Evolutionary conservation across 92 coral and sea anemone species (phyloP).

Genomic region (Isaurus tuberculatus): DNA sequence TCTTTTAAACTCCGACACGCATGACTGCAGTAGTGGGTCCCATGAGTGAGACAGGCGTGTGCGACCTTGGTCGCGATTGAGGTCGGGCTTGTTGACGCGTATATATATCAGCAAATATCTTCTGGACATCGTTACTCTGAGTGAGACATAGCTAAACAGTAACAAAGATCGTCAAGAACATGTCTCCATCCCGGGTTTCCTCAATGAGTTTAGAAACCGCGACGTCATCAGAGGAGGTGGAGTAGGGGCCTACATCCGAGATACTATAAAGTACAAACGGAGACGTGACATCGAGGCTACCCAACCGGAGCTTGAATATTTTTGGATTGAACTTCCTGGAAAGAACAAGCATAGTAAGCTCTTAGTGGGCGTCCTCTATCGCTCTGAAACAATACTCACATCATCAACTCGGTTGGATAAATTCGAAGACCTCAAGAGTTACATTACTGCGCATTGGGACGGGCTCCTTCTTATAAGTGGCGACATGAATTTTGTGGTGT

Average conservation of each 20-base stretch:
- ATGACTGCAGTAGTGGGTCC: too few species aligned
- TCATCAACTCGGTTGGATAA: background rate
- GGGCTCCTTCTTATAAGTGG: background rate
- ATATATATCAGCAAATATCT: too few species aligned
- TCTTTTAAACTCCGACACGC: too few species aligned
- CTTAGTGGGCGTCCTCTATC: background rate
- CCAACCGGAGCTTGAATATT: background rate
- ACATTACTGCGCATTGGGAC: background rate
- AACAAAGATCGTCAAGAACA: conserved; percentile 2
- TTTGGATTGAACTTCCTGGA: background rate
- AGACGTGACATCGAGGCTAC: background rate
- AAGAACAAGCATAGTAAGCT: background rate
- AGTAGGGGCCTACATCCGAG: conserved; percentile 14
- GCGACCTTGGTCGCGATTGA: too few species aligned
- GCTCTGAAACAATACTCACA: background rate
- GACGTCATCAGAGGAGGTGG: background rate
- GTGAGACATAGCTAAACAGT: too few species aligned
- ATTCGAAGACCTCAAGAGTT: background rate
- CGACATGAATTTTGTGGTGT: background rate
- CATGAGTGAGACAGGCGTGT: too few species aligned
- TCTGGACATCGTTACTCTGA: background rate
- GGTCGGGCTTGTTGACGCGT: too few species aligned
- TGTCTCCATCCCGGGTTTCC: background rate
- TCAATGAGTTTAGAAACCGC: conserved; percentile 6
- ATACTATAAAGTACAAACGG: background rate